Base-by-base conservation (phyloP, 2,797 vertebrate genomes). In the Natrix natrix region DNA sequence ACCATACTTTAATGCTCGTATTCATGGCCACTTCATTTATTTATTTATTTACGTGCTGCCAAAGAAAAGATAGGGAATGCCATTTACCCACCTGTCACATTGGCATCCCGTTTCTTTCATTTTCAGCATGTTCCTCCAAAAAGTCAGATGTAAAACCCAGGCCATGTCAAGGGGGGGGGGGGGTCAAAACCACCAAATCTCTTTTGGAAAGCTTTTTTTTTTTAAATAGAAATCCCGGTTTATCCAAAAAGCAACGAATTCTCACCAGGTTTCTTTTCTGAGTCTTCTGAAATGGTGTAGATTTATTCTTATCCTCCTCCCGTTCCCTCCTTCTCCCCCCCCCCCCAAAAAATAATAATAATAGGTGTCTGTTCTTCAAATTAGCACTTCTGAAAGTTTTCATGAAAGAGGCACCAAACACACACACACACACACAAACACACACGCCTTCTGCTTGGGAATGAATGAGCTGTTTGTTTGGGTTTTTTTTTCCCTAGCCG, bases 391-490 rank as follows among this genome's bases (percentile, higher is more conserved):
- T 87, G 93, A 56, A 8, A 12, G 92, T 93, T 94, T 91, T 89
- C 88, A 89, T 22, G 24, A 93, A 89, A 94, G 92, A 56, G 93
- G 92, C 96, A 95, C 97, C 94, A 1, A 26, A 12, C 2, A 63
- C 24, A 17, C 56, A 57, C 57, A 95, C 92, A 61, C 89, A 57
- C 57, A 95, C 92, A 61, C 89, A 56, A 20, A 57, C 57, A 95
- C 92, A 57, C 57, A 95, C 92, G 59, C 89, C 91, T 94, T 55
- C 88, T 87, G 87, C 1, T 86, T 37, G 95, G 91, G 94, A 90
- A 95, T 93, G 92, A 90, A 96, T 92, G 95, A 52, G 95, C 95
- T 93, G 96, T 97, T 96, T 97, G 97, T 97, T 96, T 97, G 97
- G 32, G 32, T 37, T 37, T 37, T 37, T 37, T 97, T 96, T 54